Base-by-base conservation (phyloP, 92 coral and sea anemone genomes). In the Epizoanthus fatuus region DNA sequence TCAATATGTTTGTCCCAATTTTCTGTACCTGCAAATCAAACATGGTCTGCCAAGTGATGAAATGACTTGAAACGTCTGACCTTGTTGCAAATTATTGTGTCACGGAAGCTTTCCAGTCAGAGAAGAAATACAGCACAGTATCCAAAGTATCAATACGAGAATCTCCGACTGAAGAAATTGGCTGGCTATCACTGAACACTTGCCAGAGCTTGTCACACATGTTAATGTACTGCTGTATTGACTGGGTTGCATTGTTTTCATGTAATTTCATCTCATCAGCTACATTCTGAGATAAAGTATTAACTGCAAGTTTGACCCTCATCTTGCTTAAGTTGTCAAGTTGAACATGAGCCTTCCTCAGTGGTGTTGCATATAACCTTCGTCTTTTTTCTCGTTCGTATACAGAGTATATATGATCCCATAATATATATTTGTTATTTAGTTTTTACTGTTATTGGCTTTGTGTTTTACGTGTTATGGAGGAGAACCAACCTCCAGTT, bases 1-100 rank as follows among this genome's bases (percentile, higher is more conserved):
- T 63, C 32, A 63, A 22, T 35, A 63, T 63, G 22, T 63, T 35
- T 19, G 68, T 17, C 39, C 14, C 13, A 67, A 37, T 16, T 42
- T 42, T 20, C 29, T 69, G 20, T 72, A 84, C 87, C 81, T 84
- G 80, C n/a, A 84, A 72, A 45, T 84, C 87, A 84, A 84, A 84
- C 81, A 84, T 84, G 72, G 87, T 84, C 77, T 84, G 81, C 87
- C 87, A 84, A 72, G 87, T 56, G 38, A 84, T 84, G 44, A 84
- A 84, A 72, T 84, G 88, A 72, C 60, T 62, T 74, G 88, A 84
- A 45, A 72, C 69, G 22, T 84, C 88, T 72, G 82, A 39, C 69
- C 65, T 84, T 42, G 81, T 84, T 29, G 19, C 52, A 74, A 73
- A 84, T 84, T 65, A 40, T 5, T 37, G 78, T 39, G 51, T 55